phyloP scores from a whole-genome alignment of 2,888 invertebrate species.

The Himalopsyche japonica region DNA sequence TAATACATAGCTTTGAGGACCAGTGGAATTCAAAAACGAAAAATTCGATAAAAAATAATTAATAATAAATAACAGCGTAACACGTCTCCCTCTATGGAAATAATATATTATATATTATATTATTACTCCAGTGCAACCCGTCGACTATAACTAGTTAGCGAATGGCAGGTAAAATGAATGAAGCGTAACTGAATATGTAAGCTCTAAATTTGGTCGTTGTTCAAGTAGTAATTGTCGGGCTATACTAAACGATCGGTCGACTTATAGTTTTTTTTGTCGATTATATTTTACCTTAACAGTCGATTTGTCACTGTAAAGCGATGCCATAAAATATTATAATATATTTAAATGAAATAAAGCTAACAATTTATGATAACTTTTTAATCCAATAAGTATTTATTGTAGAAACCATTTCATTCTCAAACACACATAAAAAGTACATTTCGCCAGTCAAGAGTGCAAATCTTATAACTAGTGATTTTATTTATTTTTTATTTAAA shows the following conservation, averaged over 20 bases:
- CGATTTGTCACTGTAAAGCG: constrained; percentile 17
- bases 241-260: not conserved
- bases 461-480: too few relatives aligned
- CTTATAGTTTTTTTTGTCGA: not conserved
- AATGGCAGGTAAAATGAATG: not conserved
- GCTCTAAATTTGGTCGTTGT: not conserved
- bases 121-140: not conserved
- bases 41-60: constrained; percentile 7
- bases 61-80: constrained; percentile 28
- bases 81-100: constrained; percentile 17
- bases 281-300: not conserved
- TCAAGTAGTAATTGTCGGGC: not conserved
- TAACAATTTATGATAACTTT: not conserved
- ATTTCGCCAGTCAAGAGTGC: too few relatives aligned
- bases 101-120: constrained; percentile 20
- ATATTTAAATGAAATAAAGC: not conserved
- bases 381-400: not conserved
- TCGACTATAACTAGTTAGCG: not conserved
- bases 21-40: constrained; percentile 5
- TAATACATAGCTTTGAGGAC: not conserved
- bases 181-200: not conserved
- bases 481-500: too few relatives aligned
- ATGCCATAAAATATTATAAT: constrained; percentile 9
- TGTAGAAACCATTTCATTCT: not conserved
- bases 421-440: too few relatives aligned